Evolutionary conservation across 2,888 invertebrate species (phyloP).

Genomic region (Chironomus tentans): DNA sequence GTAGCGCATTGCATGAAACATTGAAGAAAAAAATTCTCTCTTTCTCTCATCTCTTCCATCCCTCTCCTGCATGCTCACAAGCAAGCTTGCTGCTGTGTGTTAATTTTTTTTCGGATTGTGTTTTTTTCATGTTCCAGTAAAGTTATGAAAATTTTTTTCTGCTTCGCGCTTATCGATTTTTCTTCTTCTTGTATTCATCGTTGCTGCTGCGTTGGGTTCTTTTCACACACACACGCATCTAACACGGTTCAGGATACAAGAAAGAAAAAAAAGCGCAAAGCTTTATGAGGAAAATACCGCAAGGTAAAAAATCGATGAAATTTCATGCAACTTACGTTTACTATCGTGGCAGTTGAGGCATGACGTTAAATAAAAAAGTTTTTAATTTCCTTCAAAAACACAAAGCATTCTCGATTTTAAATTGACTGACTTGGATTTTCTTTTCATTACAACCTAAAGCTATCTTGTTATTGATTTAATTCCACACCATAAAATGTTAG

Average conservation of each 20-base stretch:
- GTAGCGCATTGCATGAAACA: background rate
- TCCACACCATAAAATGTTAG: too few relatives aligned
- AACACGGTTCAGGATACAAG: background rate
- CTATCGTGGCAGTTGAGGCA: background rate
- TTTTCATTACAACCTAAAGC: too few relatives aligned
- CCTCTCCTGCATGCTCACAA: background rate
- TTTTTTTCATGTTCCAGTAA: conserved; percentile 18
- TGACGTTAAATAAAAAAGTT: background rate
- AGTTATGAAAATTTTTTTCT: conserved; percentile 14
- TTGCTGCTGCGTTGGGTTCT: background rate
- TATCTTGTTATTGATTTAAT: too few relatives aligned
- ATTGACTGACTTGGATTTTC: too few relatives aligned
- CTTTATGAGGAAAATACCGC: conserved; percentile 22
- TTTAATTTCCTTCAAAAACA: background rate
- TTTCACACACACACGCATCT: background rate
- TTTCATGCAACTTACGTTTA: conserved; percentile 3
- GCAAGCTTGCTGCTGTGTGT: conserved; percentile 3
- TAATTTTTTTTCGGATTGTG: conserved; percentile 9
- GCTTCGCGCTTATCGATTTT: conserved; percentile 13
- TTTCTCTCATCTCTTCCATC: background rate
- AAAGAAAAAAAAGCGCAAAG: background rate
- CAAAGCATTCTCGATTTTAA: too few relatives aligned
- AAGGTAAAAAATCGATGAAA: conserved; percentile 16
- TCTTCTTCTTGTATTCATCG: background rate
- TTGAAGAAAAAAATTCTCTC: background rate